These are phyloP conservation scores for Maconellicoccus hirsutus DNA, from an alignment of 1,140 invertebrate species.

Conservation along the genomic window DNA sequence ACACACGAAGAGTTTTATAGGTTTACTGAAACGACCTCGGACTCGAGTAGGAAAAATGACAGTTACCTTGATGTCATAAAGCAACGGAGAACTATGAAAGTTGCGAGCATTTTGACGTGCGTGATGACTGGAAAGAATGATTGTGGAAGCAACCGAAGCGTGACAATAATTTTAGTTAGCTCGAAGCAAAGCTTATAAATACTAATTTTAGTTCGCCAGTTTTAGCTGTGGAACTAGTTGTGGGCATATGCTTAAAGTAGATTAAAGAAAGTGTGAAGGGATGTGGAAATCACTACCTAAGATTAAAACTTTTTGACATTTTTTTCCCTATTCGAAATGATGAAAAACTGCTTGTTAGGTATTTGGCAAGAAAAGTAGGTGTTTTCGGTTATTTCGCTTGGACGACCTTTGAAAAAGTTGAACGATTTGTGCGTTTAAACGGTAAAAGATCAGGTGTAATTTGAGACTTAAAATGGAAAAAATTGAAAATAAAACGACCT, in stretches of 20 bases:
- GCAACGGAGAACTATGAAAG: background rate
- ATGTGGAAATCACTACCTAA: background rate
- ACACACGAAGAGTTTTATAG: no score
- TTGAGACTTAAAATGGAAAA: no score
- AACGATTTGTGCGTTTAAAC: no score
- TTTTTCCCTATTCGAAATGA: background rate
- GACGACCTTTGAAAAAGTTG: background rate
- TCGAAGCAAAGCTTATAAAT: background rate
- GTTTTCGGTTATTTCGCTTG: background rate
- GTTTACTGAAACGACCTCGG: no score
- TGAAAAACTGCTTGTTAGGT: background rate
- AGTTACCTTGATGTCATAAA: conserved; percentile 4
- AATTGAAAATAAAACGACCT: no score
- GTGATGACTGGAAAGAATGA: background rate
- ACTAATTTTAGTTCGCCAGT: no score
- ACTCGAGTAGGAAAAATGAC: background rate
- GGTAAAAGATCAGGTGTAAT: no score
- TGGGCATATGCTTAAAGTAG: background rate
- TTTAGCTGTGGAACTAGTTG: no score
- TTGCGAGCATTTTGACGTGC: background rate
- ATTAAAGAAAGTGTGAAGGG: background rate
- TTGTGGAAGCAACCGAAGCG: conserved; percentile 2
- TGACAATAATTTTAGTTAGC: background rate
- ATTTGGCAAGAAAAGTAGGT: background rate
- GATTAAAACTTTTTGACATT: conserved; percentile 9